These are phyloP conservation scores for Diadema setosum DNA, from an alignment of 35 echinoderm and acorn worm species.

Conservation along the genomic window DNA sequence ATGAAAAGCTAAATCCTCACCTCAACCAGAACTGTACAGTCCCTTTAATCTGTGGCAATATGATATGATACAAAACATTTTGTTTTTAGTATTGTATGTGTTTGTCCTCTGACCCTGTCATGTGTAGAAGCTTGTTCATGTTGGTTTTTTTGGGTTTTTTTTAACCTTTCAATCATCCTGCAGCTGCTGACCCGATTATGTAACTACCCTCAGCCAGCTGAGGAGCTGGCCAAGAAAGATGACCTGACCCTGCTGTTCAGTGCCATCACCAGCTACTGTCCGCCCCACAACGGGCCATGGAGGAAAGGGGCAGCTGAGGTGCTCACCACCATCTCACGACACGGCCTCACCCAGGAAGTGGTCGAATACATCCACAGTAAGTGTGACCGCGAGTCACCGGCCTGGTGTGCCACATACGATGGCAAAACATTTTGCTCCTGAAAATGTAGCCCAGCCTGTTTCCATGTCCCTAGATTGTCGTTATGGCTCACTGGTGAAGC, in stretches of 20 bases:
- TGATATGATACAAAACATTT: too few species aligned
- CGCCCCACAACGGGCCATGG: slow-evolving; percentile 83
- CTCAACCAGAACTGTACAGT: too few species aligned
- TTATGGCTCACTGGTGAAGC: too few species aligned
- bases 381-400: too few species aligned
- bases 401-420: too few species aligned
- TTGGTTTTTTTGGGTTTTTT: too few species aligned
- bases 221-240: slow-evolving; percentile 91
- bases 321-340: slow-evolving; percentile 88
- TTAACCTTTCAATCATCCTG: background rate
- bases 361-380: slow-evolving; percentile 99
- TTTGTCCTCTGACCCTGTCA: background rate
- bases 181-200: slow-evolving; percentile 89
- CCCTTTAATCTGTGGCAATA: too few species aligned
- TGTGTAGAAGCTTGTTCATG: too few species aligned
- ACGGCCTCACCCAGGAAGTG: slow-evolving; percentile 83
- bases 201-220: slow-evolving; percentile 69
- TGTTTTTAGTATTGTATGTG: background rate
- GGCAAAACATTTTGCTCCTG: too few species aligned
- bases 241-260: slow-evolving; percentile 89
- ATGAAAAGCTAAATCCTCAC: too few species aligned
- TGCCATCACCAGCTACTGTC: slow-evolving; percentile 97
- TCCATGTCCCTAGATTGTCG: too few species aligned
- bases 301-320: slow-evolving; percentile 99
- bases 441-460: too few species aligned